Evolutionary conservation across 2,797 vertebrate genomes (phyloP).

Genomic region (Phrynocephalus guinanensis): DNA sequence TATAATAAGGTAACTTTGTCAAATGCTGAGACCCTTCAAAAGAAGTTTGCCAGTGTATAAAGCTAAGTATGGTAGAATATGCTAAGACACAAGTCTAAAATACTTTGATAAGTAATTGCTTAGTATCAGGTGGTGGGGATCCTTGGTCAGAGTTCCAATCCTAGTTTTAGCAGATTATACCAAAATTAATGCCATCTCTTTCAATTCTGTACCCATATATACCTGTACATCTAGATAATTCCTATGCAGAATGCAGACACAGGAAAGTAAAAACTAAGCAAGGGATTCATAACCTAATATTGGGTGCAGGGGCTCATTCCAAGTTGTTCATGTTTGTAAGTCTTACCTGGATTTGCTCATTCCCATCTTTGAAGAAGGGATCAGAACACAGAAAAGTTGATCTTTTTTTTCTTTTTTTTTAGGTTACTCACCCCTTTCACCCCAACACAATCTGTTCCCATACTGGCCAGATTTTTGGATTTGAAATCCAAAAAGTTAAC

Average conservation of each 20-base stretch:
- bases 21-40: not conserved
- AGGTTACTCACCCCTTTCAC: too few relatives aligned
- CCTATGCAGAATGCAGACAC: not conserved
- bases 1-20: not conserved
- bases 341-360: too few relatives aligned
- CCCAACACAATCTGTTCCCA: too few relatives aligned
- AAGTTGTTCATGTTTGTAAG: not conserved
- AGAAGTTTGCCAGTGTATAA: not conserved
- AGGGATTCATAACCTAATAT: not conserved
- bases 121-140: not conserved
- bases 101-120: not conserved
- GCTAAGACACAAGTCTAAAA: not conserved
- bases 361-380: too few relatives aligned
- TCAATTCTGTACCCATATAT: not conserved
- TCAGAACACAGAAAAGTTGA: too few relatives aligned
- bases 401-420: too few relatives aligned
- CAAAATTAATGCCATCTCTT: constrained; percentile 15
- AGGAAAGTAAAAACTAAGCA: not conserved
- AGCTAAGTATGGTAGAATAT: not conserved
- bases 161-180: not conserved
- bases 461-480: too few relatives aligned
- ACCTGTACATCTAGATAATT: not conserved
- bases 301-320: not conserved
- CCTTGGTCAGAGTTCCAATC: not conserved
- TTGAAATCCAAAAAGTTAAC: too few relatives aligned